Base-by-base conservation (phyloP, 2,113 vertebrate species). In the Tiliqua scincoides region DNA sequence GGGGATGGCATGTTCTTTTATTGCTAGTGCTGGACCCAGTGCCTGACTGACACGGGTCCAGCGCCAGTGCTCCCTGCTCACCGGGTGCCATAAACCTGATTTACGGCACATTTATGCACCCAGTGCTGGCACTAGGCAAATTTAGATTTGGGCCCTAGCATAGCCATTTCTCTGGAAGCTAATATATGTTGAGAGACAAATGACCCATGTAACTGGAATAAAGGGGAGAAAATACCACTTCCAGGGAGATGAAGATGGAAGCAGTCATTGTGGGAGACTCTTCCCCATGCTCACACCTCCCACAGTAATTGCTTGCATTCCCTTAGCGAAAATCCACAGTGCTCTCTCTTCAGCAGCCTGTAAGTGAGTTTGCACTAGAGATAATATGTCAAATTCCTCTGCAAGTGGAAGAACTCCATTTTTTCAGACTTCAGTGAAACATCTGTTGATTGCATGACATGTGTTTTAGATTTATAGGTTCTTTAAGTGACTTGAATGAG, bases 391-490 rank as follows among this genome's bases (percentile, higher is more conserved):
- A 74, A 43, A 23, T 62, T 71, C 2, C 84, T 32, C 43, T 1
- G 52, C 67, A 11, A 61, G 1, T 63, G 72, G 1, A 3, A 17
- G 0, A 75, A 10, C 6, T 8, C 12, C 4, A 1, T 61, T 48
- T 85, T 85, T 62, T 79, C 32, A 40, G 73, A 37, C 68, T 52
- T n/a, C 32, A 48, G 43, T 73, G 37, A 80, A 80, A 52, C 6
- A 35, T 35, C 75, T 83, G 6, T 57, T 40, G 27, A 0, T 54
- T 10, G 6, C 0, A 25, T 62, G 78, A 70, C 35, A n/a, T 48
- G 37, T 79, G 75, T 82, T 83, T n/a, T 54, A 82, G 61, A 67
- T 67, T 71, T 61, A 79, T 40, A 79, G 74, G 54, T 30, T 84
- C 30, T 72, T 74, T 18, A 62, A 79, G n/a, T 79, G 75, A 37